Evolutionary conservation across 2,113 vertebrate species (phyloP).

Genomic region (Pseudorectes ferrugineus): DNA sequence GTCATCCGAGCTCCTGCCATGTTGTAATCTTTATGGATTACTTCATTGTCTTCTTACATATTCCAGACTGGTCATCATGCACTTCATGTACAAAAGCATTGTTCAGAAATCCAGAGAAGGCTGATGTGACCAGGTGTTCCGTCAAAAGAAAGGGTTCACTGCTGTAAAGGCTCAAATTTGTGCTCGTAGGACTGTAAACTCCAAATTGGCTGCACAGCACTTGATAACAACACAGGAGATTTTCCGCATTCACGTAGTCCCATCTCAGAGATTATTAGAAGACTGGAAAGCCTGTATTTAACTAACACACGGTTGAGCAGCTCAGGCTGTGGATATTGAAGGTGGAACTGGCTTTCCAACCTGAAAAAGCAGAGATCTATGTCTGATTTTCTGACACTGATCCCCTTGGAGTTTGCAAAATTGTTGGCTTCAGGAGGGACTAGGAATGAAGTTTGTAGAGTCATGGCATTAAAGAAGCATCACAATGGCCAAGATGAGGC

Average conservation of each 20-base stretch:
- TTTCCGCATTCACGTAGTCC: neutral
- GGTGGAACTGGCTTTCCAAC: neutral
- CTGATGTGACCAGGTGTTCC: neutral
- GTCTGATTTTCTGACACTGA: neutral
- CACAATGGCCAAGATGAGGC: neutral
- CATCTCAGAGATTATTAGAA: neutral
- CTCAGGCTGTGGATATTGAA: neutral
- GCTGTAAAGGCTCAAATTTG: neutral
- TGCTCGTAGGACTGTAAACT: neutral
- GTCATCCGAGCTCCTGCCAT: neutral
- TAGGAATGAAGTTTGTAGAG: neutral
- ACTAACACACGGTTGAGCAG: neutral
- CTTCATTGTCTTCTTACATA: neutral
- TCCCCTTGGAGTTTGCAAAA: neutral
- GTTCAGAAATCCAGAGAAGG: neutral
- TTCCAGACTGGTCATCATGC: neutral
- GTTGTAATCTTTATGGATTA: neutral
- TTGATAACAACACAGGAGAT: neutral
- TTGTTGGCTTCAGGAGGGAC: neutral
- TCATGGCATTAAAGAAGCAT: neutral
- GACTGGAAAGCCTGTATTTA: neutral
- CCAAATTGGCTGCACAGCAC: neutral
- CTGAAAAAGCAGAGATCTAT: fast-evolving
- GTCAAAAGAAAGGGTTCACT: neutral
- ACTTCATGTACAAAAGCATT: neutral